Evolutionary conservation across 2,113 vertebrate genomes (phyloP).

Genomic region (Notothenia rossii): DNA sequence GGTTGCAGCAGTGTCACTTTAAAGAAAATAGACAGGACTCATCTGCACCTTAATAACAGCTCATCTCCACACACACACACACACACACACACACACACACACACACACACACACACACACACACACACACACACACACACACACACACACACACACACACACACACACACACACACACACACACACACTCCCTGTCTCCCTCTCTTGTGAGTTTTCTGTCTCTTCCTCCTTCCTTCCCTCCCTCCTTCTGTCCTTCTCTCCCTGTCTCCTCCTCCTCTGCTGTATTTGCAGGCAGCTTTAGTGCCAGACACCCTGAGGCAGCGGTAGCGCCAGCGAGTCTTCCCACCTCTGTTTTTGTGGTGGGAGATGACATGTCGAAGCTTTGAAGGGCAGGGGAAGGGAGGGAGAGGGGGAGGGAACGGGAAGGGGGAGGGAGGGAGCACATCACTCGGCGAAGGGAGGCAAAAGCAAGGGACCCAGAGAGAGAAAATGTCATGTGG

Average conservation of each 20-base stretch:
- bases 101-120: too few species aligned
- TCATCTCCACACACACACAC: conserved; percentile 51
- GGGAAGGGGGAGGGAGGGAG: conserved; percentile 75
- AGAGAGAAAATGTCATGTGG: conserved; percentile 87
- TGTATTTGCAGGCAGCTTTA: conserved; percentile 88
- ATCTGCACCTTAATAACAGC: conserved; percentile 80
- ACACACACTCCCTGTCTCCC: too few species aligned
- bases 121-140: background rate
- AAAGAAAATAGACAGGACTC: conserved; percentile 62
- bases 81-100: too few species aligned
- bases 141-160: conserved; percentile 32
- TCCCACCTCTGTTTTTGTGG: conserved; percentile 92
- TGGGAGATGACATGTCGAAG: conserved; percentile 88
- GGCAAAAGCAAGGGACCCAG: conserved; percentile 70
- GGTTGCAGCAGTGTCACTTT: conserved; percentile 62
- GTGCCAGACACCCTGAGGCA: conserved; percentile 90
- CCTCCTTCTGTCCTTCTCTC: conserved; percentile 62
- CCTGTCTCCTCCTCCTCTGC: conserved; percentile 76
- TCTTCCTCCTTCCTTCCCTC: conserved; percentile 54
- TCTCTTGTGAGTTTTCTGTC: conserved; percentile 34
- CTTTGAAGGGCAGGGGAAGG: too few species aligned
- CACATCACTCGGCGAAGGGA: conserved; percentile 84
- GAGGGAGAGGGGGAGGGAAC: conserved; percentile 73
- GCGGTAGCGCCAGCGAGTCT: conserved; percentile 89
- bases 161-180: too few species aligned